phyloP scores from a whole-genome alignment of 92 coral and sea anemone genomes.

The Isaurus tuberculatus region DNA sequence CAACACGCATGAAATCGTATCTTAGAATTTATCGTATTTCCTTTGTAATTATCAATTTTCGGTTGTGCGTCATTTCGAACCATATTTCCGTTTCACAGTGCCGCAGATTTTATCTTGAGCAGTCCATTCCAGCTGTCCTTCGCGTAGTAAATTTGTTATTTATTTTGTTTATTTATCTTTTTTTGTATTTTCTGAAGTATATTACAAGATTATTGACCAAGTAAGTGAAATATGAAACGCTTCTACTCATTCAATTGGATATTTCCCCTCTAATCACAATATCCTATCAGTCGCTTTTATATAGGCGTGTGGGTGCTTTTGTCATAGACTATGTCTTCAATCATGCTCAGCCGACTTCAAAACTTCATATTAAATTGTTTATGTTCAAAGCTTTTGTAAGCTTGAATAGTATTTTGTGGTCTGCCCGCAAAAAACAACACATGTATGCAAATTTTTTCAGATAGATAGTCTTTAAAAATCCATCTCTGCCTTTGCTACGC shows the following conservation, averaged over 20 bases:
- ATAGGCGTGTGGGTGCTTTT: constrained; percentile 44
- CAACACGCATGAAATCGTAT: constrained; percentile 10
- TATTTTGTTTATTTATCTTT: background rate
- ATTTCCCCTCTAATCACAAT: background rate
- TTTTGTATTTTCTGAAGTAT: constrained; percentile 31
- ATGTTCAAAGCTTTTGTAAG: background rate
- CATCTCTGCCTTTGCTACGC: background rate
- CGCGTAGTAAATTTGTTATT: background rate
- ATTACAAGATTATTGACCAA: constrained; percentile 38
- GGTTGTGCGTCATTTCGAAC: background rate
- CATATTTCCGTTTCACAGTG: constrained; percentile 31
- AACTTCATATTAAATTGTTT: background rate
- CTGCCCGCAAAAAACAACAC: constrained; percentile 2
- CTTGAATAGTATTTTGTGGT: constrained; percentile 10
- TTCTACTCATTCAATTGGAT: background rate
- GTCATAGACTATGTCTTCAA: background rate
- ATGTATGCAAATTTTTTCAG: background rate
- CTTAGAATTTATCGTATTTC: background rate
- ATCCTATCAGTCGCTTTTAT: background rate
- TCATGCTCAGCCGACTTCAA: constrained; percentile 3
- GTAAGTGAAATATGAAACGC: constrained; percentile 14
- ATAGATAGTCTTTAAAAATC: background rate
- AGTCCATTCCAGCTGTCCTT: background rate
- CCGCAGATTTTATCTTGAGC: constrained; percentile 15
- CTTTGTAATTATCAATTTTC: constrained; percentile 7